Conservation (phyloP, 2,888 invertebrate species). For the Lampropteryx suffumata region DNA sequence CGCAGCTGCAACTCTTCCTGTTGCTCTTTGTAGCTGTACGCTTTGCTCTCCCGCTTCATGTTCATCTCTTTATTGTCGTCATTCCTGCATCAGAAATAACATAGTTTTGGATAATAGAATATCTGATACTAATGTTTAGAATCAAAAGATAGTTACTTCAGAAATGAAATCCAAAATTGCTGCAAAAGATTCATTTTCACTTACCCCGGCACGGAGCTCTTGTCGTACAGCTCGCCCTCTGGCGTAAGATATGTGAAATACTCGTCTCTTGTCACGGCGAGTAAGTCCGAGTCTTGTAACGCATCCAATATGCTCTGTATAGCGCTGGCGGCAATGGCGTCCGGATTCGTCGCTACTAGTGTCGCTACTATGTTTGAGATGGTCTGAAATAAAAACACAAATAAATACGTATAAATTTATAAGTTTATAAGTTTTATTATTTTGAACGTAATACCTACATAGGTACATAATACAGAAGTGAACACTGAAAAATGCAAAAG, state of each 20-base stretch:
- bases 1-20: conserved; percentile 95
- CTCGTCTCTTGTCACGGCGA: conserved; percentile 87
- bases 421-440: no score
- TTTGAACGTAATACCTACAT: no score
- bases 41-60: conserved; percentile 97
- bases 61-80: conserved; percentile 85
- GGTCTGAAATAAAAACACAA: no score
- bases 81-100: conserved; percentile 49
- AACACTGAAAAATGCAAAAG: no score
- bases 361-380: conserved; percentile 89
- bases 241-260: conserved; percentile 87
- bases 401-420: no score
- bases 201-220: conserved; percentile 82
- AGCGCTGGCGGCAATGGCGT: conserved; percentile 85
- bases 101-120: no score
- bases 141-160: no score
- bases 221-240: conserved; percentile 95
- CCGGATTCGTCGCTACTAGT: conserved; percentile 85
- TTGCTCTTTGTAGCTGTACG: conserved; percentile 98
- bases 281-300: conserved; percentile 85
- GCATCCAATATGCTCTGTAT: conserved; percentile 83
- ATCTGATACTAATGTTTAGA: no score
- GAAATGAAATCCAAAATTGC: no score
- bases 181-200: not conserved
- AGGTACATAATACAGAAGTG: no score